Percentiles rank a stretch among this genome's conserved stretches.
Evolutionary conservation across 2,888 invertebrate genomes (phyloP).

Genomic region (Drosophila rubida): DNA sequence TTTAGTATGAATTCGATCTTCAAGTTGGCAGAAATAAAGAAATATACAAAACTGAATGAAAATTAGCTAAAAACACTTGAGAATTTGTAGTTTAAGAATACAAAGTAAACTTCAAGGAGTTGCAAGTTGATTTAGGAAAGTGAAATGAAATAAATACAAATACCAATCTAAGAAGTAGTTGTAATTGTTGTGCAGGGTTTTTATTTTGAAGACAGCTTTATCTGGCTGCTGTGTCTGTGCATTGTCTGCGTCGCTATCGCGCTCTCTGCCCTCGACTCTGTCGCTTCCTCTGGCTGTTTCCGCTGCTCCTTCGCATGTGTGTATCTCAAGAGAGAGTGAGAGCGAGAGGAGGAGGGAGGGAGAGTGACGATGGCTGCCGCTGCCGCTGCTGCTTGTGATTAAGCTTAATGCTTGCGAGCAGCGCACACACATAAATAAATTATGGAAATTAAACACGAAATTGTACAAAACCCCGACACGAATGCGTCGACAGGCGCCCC

Average conservation of each 20-base stretch:
- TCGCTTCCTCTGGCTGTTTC: background rate
- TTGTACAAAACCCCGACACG: slow-evolving; percentile 64
- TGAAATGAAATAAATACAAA: too few relatives aligned
- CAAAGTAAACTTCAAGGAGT: too few relatives aligned
- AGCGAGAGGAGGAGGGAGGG: background rate
- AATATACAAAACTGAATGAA: too few relatives aligned
- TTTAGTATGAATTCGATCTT: too few relatives aligned
- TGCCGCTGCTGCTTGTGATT: slow-evolving; percentile 49
- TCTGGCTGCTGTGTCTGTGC: background rate
- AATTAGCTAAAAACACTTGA: too few relatives aligned
- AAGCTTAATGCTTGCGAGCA: slow-evolving; percentile 41
- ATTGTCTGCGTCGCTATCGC: background rate
- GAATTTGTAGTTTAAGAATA: too few relatives aligned
- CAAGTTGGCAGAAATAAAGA: too few relatives aligned
- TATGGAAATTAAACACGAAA: slow-evolving; percentile 76
- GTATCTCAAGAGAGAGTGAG: background rate
- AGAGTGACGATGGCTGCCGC: background rate
- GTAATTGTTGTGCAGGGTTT: too few relatives aligned
- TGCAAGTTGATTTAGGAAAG: too few relatives aligned
- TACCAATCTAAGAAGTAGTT: too few relatives aligned
- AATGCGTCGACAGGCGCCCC: slow-evolving; percentile 48
- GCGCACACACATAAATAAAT: slow-evolving; percentile 70
- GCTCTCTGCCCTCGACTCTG: background rate
- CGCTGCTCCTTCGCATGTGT: background rate
- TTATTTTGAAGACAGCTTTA: too few relatives aligned